Evolutionary conservation across 2,888 invertebrate genomes (phyloP), one percentile per base, ranked within the genome.

Genomic region (Ophion costatus): DNA sequence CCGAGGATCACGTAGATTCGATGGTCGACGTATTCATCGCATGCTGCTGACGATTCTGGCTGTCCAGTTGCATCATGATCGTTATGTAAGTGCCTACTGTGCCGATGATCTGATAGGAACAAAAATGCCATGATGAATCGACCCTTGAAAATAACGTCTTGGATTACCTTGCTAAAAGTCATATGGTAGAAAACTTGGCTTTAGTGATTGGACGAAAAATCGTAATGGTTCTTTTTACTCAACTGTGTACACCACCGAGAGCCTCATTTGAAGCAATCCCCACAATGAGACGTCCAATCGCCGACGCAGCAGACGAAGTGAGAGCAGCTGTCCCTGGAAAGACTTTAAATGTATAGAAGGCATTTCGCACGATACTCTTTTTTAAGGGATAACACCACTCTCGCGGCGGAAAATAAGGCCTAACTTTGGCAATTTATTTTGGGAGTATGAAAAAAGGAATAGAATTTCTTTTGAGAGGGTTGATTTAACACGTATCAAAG

Each of bases 61-160:
- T 51, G 56, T 84, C 84, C 10, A 86, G 69, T 63, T 87, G 87
- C 33, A 85, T 79, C 87, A 87, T 87, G 24, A 87, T 74, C 71
- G 83, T 85, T 14, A 87, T 11, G 66, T 85, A 87, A 22, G 84
- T 85, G 29, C 71, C 45, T 38, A 85, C 71, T 38, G 67, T 74
- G n/a, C 84, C 83, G 11, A 81, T 33, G n/a, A 87, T 81, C 87
- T 87, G 61, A 78, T 80, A 56, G 0, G 59, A 51, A 11, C 22
- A 38, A 57, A 64, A 24, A 51, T 56, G 29, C 9, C 38, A 38
- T 38, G 9, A 38, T 38, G 6, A 38, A 5, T 7, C 38, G 38
- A 38, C 38, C 7, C 38, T 6, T 38, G 6, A 38, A 38, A 38
- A 38, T 7, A 38, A 38, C 5, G 38, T 38, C 0, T 38, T 9